Evolutionary conservation across 2,113 vertebrate species (phyloP), one percentile per base, ranked within the genome.

Genomic region (Picathartes gymnocephalus): DNA sequence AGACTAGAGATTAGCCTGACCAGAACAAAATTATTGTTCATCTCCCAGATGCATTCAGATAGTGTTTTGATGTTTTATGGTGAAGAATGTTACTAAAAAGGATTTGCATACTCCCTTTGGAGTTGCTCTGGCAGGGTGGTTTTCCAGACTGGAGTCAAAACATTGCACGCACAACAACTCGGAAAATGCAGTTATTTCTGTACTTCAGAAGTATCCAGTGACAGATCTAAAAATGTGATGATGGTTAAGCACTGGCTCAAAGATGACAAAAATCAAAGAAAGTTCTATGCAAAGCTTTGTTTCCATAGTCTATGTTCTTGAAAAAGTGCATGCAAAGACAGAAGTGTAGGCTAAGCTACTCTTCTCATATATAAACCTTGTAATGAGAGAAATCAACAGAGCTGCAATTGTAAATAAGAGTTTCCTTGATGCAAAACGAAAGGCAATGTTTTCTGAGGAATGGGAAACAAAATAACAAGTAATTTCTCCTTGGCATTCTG

Each of bases 81-180:
- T 54, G 86, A 95, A 66, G 47, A 90, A 76, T 83, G 68, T 81
- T 90, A 22, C 88, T 92, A 56, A 86, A 92, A 95, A 83, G 64
- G 76, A 93, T 96, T 94, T 93, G 51, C 88, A 81, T 92, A 60
- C 30, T 93, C 82, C 42, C 96, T 86, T 95, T 94, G 60, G 94
- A 86, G 76, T 81, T 95, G 71, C 90, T 94, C 92, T 94, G 85
- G 62, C 81, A 92, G 90, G 83, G 60, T 83, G 72, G 76, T 83
- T 97, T 97, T 95, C 86, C 69, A 71, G 60, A 37, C 88, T 74
- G 82, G 56, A 93, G 44, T 86, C 83, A 90, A 88, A 68, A 64
- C 76, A 64, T 62, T 88, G 80, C 30, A 58, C 51, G 58, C 58
- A 51, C 45, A 92, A 35, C 50, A 53, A 68, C 30, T 66, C 37